Base-by-base conservation (phyloP, 2,888 invertebrate species). In the Pachymerium ferrugineum region DNA sequence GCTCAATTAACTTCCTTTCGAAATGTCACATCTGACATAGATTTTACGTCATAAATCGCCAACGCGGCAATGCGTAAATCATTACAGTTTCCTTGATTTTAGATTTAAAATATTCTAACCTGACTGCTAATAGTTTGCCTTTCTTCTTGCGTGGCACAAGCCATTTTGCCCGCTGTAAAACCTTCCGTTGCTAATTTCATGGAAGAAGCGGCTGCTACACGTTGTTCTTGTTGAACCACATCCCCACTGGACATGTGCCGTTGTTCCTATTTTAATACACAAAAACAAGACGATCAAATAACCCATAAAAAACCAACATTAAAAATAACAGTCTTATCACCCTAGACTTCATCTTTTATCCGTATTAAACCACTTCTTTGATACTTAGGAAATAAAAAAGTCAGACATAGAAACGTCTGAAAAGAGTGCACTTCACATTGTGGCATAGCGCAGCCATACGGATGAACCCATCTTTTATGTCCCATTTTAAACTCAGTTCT, bases 111-210 rank as follows among this genome's bases (percentile, higher is more conserved):
- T 62, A 14, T 62, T 8, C 14, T 10, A 68, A 76, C 76, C 69
- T 76, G 76, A 28, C 74, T 29, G 22, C 71, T 76, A 29, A 76
- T 71, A 5, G 73, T 76, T 68, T 77, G 77, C 19, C 75, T 74
- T 71, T 77, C 78, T 73, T 77, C 78, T 54, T 78, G 77, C 38
- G 77, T 77, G n/a, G 77, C 75, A 76, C 76, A 74, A 25, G 77
- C 77, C 2, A 84, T 84, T 82, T 93, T 91, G 84, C 94, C 93
- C 12, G 92, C 90, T 79, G 91, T 92, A 83, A 92, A 94, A 47
- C 89, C 89, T 80, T 92, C 93, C 71, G 93, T 92, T 78, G 92
- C 91, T 74, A 94, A 86, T 83, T 92, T 90, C 85, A 93, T 90
- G 81, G 90, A 90, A 54, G 91, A 88, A 68, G 92, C 90, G 74